Percentiles rank a stretch among this genome's conserved stretches.
phyloP scores from a whole-genome alignment of 2,888 invertebrate genomes.

The Sarcophaga subvicina region DNA sequence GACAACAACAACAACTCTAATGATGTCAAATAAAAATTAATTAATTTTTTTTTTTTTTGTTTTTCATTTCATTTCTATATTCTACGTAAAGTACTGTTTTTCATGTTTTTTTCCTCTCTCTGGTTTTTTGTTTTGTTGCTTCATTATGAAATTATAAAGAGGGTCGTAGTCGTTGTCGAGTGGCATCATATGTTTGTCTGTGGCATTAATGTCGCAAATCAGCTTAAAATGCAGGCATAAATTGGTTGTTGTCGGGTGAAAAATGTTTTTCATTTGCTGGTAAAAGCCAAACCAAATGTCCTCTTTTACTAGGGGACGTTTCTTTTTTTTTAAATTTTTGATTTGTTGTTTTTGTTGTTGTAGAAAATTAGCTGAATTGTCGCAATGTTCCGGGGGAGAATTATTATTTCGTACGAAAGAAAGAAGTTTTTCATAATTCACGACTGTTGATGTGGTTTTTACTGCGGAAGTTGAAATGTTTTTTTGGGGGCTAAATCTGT shows the following conservation, averaged over 20 bases:
- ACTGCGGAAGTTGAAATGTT: too few species aligned
- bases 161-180: background rate
- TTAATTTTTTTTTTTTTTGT: too few species aligned
- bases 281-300: background rate
- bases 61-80: too few species aligned
- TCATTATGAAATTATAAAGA: background rate
- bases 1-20: background rate
- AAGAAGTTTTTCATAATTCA: too few species aligned
- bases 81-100: background rate
- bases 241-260: slow-evolving; percentile 18
- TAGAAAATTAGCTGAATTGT: too few species aligned
- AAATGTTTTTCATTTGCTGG: background rate
- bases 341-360: background rate
- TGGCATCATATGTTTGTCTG: slow-evolving; percentile 10
- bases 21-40: background rate
- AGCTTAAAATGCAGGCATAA: slow-evolving; percentile 51
- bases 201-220: slow-evolving; percentile 33
- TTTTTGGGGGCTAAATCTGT: too few species aligned
- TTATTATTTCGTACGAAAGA: too few species aligned
- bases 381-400: too few species aligned
- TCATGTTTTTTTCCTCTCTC: background rate
- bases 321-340: background rate
- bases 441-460: background rate
- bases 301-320: background rate
- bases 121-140: too few species aligned